Evolutionary conservation across 2,113 vertebrate genomes (phyloP), one percentile per base, ranked within the genome.

Genomic region (Pan paniscus): DNA sequence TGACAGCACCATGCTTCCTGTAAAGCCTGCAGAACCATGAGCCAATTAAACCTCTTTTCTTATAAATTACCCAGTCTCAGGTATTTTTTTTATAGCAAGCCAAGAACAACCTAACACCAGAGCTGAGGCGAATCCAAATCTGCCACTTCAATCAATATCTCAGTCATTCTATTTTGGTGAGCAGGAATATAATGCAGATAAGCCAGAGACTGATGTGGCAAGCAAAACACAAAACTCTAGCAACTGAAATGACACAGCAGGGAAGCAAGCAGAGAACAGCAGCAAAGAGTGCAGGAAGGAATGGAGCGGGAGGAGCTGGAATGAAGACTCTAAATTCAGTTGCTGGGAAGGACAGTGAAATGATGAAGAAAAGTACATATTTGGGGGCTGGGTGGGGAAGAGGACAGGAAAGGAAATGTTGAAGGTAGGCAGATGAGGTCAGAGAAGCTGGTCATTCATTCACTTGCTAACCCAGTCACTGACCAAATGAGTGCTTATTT

Each of bases 121-220:
- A 86, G 46, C 52, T 79, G n/a, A 81, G 20, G 50, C 76, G 64
- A 82, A 81, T 83, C 75, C 78, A 80, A 88, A 48, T 91, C 89
- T 94, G 68, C 25, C 73, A 55, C 48, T 87, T 90, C 67, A 48
- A 50, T 52, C 89, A 79, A 61, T 68, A 81, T 16, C 78, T 83
- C 40, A 48, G 52, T 80, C 25, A 12, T 27, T 72, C 64, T 75
- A 79, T 92, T 94, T 93, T 82, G 35, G 76, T 89, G 82, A 98
- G 67, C 35, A 88, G 85, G 78, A 80, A 72, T 72, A 23, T 43
- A 68, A 59, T 7, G 61, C 61, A 72, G 30, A 3, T 35, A 59
- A 72, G n/a, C 59, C 87, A 95, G 83, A 92, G 67, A 68, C 23
- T 79, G 85, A 86, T 27, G n/a, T 64, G 32, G 70, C 57, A 81